Evolutionary conservation across 2,888 invertebrate genomes (phyloP).

Genomic region (Leucophora obtusa): DNA sequence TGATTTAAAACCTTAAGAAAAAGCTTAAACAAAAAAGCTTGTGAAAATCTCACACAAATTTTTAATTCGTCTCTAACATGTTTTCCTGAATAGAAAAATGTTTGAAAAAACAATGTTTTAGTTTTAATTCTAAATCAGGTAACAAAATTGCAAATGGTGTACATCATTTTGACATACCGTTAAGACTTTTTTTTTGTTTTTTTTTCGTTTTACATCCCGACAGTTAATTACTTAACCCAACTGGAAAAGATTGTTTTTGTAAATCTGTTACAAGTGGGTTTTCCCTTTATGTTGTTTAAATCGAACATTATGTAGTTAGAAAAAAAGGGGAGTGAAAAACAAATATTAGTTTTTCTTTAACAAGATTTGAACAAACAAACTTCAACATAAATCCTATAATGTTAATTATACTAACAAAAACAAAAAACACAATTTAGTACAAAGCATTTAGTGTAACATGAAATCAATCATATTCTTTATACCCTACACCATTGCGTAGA

Average conservation of each 20-base stretch:
- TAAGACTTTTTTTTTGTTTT: conserved; percentile 5
- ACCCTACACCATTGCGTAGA: no score
- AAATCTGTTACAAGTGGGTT: background rate
- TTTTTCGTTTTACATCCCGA: background rate
- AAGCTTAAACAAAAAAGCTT: conserved; percentile 20
- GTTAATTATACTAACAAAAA: no score
- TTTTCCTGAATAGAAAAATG: background rate
- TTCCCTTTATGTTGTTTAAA: background rate
- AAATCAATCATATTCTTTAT: no score
- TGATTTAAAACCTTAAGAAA: conserved; percentile 30
- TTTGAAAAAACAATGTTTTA: conserved; percentile 12
- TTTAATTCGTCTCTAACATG: background rate
- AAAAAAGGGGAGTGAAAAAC: background rate
- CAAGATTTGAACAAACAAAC: background rate
- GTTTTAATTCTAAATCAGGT: conserved; percentile 48
- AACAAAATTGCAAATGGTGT: conserved; percentile 39
- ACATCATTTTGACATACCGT: conserved; percentile 49
- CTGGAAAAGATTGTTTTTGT: background rate
- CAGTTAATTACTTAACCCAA: background rate
- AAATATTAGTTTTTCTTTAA: background rate
- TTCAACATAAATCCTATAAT: background rate
- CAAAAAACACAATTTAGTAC: no score
- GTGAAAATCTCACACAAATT: conserved; percentile 33
- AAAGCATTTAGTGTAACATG: no score
- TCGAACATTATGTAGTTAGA: no score